These are phyloP conservation scores for Drosophila subpulchrella DNA, from an alignment of 1,140 invertebrate species.

Conservation along the genomic window DNA sequence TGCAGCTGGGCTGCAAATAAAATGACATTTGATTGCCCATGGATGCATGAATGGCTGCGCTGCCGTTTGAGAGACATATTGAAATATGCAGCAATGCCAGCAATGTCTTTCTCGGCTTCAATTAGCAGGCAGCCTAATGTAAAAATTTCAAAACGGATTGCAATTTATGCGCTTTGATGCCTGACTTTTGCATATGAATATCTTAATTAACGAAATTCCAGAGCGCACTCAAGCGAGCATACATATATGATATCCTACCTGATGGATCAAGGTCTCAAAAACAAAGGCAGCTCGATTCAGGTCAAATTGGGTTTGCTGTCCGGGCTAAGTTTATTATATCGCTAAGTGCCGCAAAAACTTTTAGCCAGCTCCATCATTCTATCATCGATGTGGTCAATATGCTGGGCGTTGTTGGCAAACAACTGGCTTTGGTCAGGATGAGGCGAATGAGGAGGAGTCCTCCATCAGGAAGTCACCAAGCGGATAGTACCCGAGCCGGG, in stretches of 20 bases:
- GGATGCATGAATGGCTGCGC: constrained; percentile 27
- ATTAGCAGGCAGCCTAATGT: constrained; percentile 18
- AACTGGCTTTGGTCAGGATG: background rate
- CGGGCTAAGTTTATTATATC: constrained; percentile 12
- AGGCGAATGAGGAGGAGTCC: background rate
- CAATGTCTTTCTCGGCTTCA: constrained; percentile 20
- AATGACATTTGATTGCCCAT: constrained; percentile 45
- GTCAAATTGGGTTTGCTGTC: background rate
- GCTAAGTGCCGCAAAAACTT: constrained; percentile 14
- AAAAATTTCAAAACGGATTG: constrained; percentile 4
- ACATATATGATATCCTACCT: background rate
- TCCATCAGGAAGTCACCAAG: background rate
- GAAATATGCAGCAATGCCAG: constrained; percentile 27
- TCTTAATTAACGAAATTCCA: constrained; percentile 29
- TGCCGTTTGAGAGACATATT: constrained; percentile 18
- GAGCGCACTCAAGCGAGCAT: background rate
- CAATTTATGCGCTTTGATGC: constrained; percentile 5
- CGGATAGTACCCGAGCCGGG: background rate
- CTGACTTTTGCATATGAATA: constrained; percentile 10
- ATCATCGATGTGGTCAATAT: constrained; percentile 5
- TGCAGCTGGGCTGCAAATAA: constrained; percentile 32
- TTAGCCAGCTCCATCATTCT: background rate
- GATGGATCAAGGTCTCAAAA: background rate
- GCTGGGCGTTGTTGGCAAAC: constrained; percentile 10
- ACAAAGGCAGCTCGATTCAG: constrained; percentile 2